phyloP scores from a whole-genome alignment of 2,113 vertebrate genomes.

The Phrynocephalus versicolor region DNA sequence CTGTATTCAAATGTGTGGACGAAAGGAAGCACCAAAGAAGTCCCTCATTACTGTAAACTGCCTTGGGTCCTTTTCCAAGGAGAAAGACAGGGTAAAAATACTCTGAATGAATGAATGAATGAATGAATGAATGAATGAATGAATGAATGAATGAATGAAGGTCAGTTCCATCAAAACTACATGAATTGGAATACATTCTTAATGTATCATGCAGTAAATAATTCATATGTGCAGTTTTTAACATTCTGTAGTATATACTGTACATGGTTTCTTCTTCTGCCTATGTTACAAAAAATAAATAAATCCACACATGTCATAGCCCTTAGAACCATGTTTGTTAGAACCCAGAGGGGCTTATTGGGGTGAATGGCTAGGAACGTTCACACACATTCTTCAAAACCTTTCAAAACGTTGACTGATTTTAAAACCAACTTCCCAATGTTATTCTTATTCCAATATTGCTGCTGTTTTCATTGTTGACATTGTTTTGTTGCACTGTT shows the following conservation, averaged over 20 bases:
- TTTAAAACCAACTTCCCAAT: neutral
- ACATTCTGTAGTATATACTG: neutral
- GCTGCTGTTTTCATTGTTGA: neutral
- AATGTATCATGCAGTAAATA: neutral
- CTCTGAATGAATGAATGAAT: too few species aligned
- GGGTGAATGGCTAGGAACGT: too few species aligned
- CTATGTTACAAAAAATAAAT: neutral
- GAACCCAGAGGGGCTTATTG: too few species aligned
- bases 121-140: too few species aligned
- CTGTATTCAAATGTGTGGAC: neutral
- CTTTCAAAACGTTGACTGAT: neutral
- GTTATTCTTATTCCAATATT: neutral
- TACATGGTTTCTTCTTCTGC: neutral
- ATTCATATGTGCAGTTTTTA: neutral
- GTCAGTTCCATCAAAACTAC: too few species aligned
- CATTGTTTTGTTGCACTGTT: neutral
- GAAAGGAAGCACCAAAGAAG: neutral
- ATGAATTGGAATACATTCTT: neutral
- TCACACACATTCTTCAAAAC: neutral
- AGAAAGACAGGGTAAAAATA: too few species aligned
- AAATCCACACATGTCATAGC: neutral
- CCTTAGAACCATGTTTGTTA: neutral
- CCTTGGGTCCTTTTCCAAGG: too few species aligned
- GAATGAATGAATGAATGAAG: too few species aligned
- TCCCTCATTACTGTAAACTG: too few species aligned